These are phyloP conservation scores for Baryphthengus martii DNA, from an alignment of 2,113 vertebrate genomes.

Conservation along the genomic window DNA sequence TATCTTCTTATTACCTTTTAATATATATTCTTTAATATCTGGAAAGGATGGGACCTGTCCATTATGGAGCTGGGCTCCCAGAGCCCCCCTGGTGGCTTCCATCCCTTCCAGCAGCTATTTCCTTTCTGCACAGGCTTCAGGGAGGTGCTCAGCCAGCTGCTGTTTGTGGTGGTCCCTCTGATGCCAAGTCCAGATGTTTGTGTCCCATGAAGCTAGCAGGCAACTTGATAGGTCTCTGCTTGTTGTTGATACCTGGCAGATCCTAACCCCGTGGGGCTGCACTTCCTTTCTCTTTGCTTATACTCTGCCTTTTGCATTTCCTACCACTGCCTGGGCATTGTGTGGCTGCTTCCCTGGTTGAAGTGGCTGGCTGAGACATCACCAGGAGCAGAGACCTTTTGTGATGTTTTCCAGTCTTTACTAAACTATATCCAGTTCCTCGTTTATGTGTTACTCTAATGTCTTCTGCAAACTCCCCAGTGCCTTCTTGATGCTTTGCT, in stretches of 20 bases:
- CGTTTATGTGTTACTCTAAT: neutral
- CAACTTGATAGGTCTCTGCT: accelerated
- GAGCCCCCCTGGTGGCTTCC: accelerated
- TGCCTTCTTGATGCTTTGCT: neutral
- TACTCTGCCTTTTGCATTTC: neutral
- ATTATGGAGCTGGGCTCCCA: neutral
- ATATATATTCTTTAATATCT: too few relatives aligned
- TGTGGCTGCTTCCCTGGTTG: neutral
- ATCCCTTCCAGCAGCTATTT: neutral
- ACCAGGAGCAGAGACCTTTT: neutral
- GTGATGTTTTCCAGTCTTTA: neutral
- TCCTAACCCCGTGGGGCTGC: neutral
- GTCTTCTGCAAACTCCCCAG: neutral
- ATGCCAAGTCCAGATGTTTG: neutral
- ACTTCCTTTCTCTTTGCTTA: neutral
- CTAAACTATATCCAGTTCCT: neutral
- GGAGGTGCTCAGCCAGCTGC: accelerated
- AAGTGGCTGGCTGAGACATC: neutral
- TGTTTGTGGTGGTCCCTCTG: neutral
- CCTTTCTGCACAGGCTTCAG: neutral
- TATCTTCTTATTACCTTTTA: too few relatives aligned
- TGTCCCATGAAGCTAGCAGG: neutral
- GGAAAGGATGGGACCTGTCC: neutral
- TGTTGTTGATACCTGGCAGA: neutral
- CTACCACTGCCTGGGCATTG: neutral